These are phyloP conservation scores for Cantharis nigra DNA, from an alignment of 2,888 invertebrate species.

Conservation along the genomic window DNA sequence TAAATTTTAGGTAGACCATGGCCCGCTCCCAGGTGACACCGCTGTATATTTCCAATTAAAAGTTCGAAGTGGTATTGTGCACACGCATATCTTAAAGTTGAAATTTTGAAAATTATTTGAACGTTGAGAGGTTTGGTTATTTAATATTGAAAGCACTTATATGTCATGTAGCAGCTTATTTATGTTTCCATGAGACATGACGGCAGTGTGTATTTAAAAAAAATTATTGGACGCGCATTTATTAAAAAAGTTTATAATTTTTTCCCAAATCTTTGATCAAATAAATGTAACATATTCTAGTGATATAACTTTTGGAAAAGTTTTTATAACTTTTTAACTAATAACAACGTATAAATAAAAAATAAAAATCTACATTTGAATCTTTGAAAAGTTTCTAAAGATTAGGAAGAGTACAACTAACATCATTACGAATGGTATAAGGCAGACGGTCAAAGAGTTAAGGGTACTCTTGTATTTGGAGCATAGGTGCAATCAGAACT, in stretches of 20 bases:
- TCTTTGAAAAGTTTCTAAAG: neutral
- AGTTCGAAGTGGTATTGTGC: neutral
- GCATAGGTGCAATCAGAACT: slow-evolving; percentile 31
- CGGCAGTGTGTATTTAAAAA: neutral
- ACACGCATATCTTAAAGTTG: neutral
- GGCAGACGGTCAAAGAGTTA: slow-evolving; percentile 32
- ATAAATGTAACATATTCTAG: neutral
- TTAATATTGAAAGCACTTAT: neutral
- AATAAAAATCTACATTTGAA: neutral
- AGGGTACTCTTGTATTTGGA: slow-evolving; percentile 17
- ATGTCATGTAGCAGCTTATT: neutral
- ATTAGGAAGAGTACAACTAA: slow-evolving; percentile 14
- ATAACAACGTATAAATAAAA: neutral
- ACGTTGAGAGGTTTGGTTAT: neutral
- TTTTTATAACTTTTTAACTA: neutral
- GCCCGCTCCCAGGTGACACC: too few relatives aligned
- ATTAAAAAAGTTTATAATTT: neutral
- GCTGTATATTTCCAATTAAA: too few relatives aligned
- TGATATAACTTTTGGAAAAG: neutral
- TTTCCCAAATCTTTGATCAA: neutral
- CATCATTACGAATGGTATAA: slow-evolving; percentile 27
- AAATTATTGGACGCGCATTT: neutral
- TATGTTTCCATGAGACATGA: neutral
- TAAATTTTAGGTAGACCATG: too few relatives aligned
- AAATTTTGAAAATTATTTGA: neutral